Evolutionary conservation across 2,113 vertebrate species (phyloP).

Genomic region (Dromiciops gliroides): DNA sequence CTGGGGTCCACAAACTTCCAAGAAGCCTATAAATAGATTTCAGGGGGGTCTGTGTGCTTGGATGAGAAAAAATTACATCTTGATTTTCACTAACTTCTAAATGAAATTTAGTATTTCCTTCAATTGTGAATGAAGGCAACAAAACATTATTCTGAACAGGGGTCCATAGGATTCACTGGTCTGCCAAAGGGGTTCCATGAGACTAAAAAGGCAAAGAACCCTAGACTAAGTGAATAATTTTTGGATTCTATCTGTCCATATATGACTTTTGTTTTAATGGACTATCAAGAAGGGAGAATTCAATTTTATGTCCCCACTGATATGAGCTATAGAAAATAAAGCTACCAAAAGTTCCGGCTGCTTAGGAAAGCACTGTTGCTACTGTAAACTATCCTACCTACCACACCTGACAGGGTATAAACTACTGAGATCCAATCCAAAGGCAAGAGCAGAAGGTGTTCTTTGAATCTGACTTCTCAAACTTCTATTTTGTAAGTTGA

Average conservation of each 20-base stretch:
- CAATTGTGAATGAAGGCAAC: neutral
- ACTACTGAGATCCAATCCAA: neutral
- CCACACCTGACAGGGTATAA: neutral
- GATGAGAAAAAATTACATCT: neutral
- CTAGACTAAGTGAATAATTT: neutral
- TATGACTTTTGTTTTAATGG: neutral
- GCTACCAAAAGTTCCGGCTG: neutral
- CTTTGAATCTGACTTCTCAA: slow-evolving; percentile 1
- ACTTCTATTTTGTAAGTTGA: slow-evolving; percentile 22
- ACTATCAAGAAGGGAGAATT: neutral
- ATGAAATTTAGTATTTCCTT: neutral
- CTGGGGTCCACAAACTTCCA: neutral
- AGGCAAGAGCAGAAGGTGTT: neutral
- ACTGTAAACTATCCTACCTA: neutral
- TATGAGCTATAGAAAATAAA: slow-evolving; percentile 27
- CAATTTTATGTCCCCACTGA: neutral
- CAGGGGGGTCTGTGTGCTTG: neutral
- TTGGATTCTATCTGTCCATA: neutral
- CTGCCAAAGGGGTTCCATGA: neutral
- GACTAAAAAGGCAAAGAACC: neutral
- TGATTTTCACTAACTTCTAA: neutral
- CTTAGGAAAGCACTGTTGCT: neutral
- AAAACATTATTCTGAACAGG: neutral
- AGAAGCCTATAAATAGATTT: neutral
- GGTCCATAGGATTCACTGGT: neutral